phyloP scores from a whole-genome alignment of 2,888 invertebrate species.

The Teleiodes luculella region DNA sequence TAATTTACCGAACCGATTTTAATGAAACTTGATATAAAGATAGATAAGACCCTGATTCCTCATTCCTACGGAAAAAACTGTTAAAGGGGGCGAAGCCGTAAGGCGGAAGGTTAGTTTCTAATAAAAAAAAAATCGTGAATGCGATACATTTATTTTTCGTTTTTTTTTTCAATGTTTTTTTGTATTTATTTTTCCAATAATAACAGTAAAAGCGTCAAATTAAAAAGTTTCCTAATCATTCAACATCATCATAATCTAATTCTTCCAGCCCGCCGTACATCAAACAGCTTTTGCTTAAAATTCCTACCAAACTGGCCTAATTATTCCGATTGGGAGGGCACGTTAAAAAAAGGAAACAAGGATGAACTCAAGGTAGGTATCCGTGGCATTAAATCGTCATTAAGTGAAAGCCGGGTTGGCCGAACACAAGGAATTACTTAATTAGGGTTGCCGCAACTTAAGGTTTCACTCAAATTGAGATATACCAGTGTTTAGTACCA shows the following conservation, averaged over 20 bases:
- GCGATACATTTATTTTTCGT: no score
- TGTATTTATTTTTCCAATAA: no score
- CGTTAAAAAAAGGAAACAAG: conserved; percentile 23
- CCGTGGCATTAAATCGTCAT: conserved; percentile 70
- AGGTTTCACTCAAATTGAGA: conserved; percentile 46
- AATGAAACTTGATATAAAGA: no score
- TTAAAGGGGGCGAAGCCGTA: no score
- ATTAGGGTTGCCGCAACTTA: conserved; percentile 46
- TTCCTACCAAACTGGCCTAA: conserved; percentile 11
- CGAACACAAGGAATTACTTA: conserved; percentile 59
- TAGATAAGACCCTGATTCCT: no score
- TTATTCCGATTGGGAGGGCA: conserved; percentile 26
- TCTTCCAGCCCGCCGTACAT: conserved; percentile 1
- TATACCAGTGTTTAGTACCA: conserved; percentile 45
- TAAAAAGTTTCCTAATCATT: not conserved
- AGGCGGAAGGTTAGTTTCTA: no score
- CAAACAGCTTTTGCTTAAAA: not conserved
- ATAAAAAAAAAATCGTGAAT: no score
- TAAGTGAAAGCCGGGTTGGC: conserved; percentile 58
- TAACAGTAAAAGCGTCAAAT: not conserved
- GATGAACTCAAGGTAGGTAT: conserved; percentile 40
- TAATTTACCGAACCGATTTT: no score
- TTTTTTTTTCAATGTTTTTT: no score
- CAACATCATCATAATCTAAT: not conserved
- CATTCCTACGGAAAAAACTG: no score